These are phyloP conservation scores for Psammodynastes pulverulentus DNA, from an alignment of 2,113 vertebrate genomes.

Conservation along the genomic window DNA sequence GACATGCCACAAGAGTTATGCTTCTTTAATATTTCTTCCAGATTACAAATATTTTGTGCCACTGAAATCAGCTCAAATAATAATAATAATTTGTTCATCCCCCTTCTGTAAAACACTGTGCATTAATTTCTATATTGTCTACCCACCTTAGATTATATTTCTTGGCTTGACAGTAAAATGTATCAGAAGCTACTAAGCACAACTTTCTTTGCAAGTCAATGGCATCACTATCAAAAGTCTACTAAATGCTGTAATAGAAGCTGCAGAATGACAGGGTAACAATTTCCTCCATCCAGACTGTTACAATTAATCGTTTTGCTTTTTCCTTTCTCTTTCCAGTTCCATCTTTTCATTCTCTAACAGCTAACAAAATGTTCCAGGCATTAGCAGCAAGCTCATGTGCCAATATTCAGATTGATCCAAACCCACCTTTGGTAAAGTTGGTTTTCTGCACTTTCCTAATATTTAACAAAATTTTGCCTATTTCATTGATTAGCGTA, in stretches of 20 bases:
- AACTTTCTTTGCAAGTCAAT: neutral
- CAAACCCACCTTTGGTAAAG: neutral
- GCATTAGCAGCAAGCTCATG: neutral
- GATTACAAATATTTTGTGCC: neutral
- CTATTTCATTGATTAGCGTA: neutral
- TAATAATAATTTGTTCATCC: neutral
- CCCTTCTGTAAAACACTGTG: neutral
- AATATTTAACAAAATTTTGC: neutral
- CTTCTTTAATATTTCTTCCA: neutral
- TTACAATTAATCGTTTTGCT: neutral
- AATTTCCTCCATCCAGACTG: neutral
- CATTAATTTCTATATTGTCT: neutral
- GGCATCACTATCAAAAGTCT: neutral
- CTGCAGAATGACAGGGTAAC: neutral
- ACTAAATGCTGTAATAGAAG: neutral
- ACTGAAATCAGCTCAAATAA: neutral
- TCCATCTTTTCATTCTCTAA: neutral
- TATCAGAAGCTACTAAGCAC: neutral
- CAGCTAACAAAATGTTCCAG: neutral
- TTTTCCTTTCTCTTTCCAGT: neutral
- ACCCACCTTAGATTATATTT: neutral
- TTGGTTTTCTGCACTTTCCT: neutral
- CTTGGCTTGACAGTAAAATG: neutral
- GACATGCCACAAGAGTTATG: neutral
- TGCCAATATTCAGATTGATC: neutral